A percentile compares a stretch with the other conserved stretches of the same genome.
Evolutionary conservation across 2,888 invertebrate genomes (phyloP).

Genomic region (Volucella zonaria): DNA sequence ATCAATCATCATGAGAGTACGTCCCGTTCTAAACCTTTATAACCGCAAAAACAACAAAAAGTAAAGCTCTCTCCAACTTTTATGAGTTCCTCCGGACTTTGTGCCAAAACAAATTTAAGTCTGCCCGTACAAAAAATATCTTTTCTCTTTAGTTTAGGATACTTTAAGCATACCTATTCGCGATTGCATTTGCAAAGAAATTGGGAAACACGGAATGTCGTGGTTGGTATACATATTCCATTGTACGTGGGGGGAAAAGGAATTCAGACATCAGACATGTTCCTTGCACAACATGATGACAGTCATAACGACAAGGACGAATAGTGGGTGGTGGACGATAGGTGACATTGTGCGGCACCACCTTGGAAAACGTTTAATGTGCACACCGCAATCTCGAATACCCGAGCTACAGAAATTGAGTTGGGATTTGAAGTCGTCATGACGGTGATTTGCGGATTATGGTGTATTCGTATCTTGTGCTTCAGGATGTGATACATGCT

Average conservation of each 20-base stretch:
- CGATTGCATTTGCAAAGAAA: conserved; percentile 3
- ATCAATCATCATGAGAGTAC: conserved; percentile 16
- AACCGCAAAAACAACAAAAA: not conserved
- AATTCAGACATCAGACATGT: conserved; percentile 14
- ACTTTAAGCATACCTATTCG: not conserved
- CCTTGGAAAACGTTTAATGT: conserved; percentile 33
- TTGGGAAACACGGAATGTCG: not conserved
- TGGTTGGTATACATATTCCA: no score
- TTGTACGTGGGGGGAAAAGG: not conserved
- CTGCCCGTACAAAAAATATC: not conserved
- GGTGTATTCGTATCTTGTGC: not conserved
- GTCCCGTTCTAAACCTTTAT: not conserved
- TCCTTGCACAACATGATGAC: conserved; percentile 37
- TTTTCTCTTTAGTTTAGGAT: not conserved
- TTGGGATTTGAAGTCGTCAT: conserved; percentile 39
- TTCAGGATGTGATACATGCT: not conserved
- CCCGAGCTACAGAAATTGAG: conserved; percentile 30
- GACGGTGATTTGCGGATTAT: conserved; percentile 14
- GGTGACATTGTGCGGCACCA: not conserved
- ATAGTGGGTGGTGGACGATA: not conserved
- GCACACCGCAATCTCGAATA: conserved; percentile 27
- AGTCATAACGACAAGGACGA: conserved; percentile 47
- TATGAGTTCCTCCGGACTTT: conserved; percentile 20
- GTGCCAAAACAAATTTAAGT: conserved; percentile 9
- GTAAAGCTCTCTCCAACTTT: conserved; percentile 8